phyloP scores from a whole-genome alignment of 2,888 invertebrate genomes.

The Cephus pygmeus region DNA sequence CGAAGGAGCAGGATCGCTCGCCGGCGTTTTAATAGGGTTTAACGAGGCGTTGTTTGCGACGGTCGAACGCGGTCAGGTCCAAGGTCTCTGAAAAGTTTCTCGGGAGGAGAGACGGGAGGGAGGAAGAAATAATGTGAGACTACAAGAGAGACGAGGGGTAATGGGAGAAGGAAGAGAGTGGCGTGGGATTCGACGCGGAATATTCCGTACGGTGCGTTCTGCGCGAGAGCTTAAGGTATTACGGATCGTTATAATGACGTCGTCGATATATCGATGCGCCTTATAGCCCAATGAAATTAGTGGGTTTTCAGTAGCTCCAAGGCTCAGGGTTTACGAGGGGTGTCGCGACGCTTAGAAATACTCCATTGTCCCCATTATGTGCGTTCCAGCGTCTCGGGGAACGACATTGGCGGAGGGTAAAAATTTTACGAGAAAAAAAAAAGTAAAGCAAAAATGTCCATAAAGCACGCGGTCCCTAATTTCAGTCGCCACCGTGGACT shows the following conservation, averaged over 20 bases:
- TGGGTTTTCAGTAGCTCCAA: neutral
- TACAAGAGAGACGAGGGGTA: neutral
- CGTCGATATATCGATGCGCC: neutral
- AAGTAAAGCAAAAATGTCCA: constrained; percentile 53
- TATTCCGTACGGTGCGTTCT: neutral
- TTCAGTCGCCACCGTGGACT: neutral
- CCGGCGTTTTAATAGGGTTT: neutral
- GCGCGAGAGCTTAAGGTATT: neutral
- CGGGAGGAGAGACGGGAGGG: neutral
- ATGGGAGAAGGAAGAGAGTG: neutral
- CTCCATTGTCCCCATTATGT: neutral
- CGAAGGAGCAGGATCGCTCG: neutral
- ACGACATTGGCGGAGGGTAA: constrained; percentile 30
- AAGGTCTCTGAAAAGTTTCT: constrained; percentile 4
- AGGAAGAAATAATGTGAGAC: neutral
- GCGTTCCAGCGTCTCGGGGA: constrained; percentile 8
- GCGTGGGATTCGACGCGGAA: neutral
- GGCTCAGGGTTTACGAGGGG: neutral
- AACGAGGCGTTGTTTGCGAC: neutral
- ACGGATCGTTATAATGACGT: neutral
- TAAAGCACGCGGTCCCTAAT: constrained; percentile 39
- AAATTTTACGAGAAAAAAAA: constrained; percentile 46
- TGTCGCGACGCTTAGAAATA: neutral
- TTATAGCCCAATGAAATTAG: neutral
- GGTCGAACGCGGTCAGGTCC: neutral